These are phyloP conservation scores for Pseudoips prasinana DNA, from an alignment of 2,888 invertebrate species.

Conservation along the genomic window DNA sequence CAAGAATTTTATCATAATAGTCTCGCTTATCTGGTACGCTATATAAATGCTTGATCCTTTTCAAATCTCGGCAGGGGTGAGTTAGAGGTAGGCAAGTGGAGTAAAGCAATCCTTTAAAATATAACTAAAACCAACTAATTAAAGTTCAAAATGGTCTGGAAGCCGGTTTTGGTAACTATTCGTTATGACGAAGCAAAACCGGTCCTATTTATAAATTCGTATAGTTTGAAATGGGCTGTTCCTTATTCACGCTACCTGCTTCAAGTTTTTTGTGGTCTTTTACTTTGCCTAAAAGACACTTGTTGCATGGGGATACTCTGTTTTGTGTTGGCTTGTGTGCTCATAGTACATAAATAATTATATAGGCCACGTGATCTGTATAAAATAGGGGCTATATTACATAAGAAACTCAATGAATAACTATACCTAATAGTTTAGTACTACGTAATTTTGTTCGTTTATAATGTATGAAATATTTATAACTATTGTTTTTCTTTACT, in stretches of 20 bases:
- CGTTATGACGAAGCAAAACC: slow-evolving; percentile 54
- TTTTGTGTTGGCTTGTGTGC: slow-evolving; percentile 46
- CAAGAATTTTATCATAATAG: slow-evolving; percentile 17
- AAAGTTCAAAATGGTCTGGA: slow-evolving; percentile 55
- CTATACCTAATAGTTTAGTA: too few relatives aligned
- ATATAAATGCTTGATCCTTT: slow-evolving; percentile 51
- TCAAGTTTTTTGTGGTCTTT: slow-evolving; percentile 70
- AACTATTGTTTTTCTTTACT: too few relatives aligned
- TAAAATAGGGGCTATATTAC: too few relatives aligned
- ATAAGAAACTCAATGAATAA: too few relatives aligned
- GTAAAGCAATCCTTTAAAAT: slow-evolving; percentile 27
- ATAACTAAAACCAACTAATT: slow-evolving; percentile 30
- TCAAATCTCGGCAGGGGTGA: slow-evolving; percentile 69
- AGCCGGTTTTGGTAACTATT: slow-evolving; percentile 42
- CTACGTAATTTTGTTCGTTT: too few relatives aligned
- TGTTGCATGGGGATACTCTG: slow-evolving; percentile 70
- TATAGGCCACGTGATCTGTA: slow-evolving; percentile 29
- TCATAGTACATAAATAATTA: slow-evolving; percentile 4
- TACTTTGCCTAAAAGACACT: slow-evolving; percentile 74
- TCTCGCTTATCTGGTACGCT: slow-evolving; percentile 22
- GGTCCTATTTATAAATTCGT: slow-evolving; percentile 57
- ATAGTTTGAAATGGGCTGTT: slow-evolving; percentile 64
- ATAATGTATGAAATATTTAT: too few relatives aligned
- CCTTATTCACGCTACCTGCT: slow-evolving; percentile 64
- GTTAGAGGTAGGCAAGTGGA: slow-evolving; percentile 53